Evolutionary conservation across 1,140 invertebrate species (phyloP).

Genomic region (Planococcus citri): DNA sequence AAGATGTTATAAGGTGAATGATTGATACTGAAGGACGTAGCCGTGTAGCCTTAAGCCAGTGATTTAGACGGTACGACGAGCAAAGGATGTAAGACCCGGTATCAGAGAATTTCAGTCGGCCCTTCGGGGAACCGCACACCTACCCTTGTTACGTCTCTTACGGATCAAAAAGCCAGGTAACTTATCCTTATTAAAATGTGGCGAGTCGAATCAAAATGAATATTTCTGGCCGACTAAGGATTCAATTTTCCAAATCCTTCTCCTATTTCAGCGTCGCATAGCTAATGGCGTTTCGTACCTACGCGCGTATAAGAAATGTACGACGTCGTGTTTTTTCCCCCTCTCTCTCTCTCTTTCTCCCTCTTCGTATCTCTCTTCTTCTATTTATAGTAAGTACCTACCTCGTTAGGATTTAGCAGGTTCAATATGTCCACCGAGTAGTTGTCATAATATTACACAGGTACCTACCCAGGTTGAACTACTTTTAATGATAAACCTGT

Average conservation of each 20-base stretch:
- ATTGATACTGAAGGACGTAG: constrained; percentile 16
- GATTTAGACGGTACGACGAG: constrained; percentile 19
- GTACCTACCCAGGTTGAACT: no score
- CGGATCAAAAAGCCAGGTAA: constrained; percentile 18
- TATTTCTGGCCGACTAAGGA: constrained; percentile 19
- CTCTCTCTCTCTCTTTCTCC: no score
- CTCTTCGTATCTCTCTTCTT: no score
- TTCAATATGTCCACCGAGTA: no score
- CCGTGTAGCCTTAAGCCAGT: constrained; percentile 13
- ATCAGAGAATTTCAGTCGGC: constrained; percentile 19
- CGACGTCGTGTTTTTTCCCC: no score
- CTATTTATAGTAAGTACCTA: no score
- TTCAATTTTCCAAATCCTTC: constrained; percentile 18
- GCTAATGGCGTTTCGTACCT: background rate
- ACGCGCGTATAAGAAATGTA: background rate
- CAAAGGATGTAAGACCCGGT: constrained; percentile 17
- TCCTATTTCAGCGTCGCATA: background rate
- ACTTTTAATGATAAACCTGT: no score
- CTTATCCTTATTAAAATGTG: constrained; percentile 20
- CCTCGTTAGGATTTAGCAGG: no score
- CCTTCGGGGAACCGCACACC: constrained; percentile 16
- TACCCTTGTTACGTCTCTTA: constrained; percentile 8
- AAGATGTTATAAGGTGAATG: constrained; percentile 12
- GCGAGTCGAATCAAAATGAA: constrained; percentile 20
- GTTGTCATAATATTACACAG: no score